These are phyloP conservation scores for Tapirus terrestris DNA, from an alignment of 2,113 vertebrate species.

Conservation along the genomic window DNA sequence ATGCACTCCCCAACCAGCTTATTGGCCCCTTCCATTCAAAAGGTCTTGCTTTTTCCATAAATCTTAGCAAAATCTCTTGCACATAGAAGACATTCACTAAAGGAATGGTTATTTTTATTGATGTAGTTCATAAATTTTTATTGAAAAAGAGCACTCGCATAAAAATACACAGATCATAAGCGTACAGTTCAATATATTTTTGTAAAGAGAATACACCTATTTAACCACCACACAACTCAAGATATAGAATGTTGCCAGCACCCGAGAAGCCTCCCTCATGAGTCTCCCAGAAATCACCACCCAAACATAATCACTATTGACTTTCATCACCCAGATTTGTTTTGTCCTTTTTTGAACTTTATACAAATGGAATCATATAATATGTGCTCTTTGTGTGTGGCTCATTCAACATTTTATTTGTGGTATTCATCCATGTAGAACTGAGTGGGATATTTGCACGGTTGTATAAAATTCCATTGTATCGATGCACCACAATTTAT, in stretches of 20 bases:
- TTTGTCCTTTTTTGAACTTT: not conserved
- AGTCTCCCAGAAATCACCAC: not conserved
- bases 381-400: not conserved
- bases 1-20: not conserved
- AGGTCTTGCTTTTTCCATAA: not conserved
- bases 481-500: not conserved
- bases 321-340: not conserved
- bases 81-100: not conserved
- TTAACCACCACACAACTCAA: not conserved
- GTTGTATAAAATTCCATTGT: not conserved
- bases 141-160: not conserved
- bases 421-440: not conserved
- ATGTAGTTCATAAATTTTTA: not conserved
- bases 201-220: not conserved
- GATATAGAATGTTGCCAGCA: not conserved
- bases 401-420: not conserved
- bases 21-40: not conserved
- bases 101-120: not conserved
- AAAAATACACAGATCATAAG: not conserved
- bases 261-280: not conserved
- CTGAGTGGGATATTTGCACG: not conserved
- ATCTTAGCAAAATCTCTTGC: not conserved
- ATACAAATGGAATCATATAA: not conserved
- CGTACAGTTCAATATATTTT: not conserved
- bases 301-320: not conserved